Percentiles rank a stretch among this genome's conserved stretches.
Conservation (phyloP, 1,140 invertebrate species). For the Proales similis region DNA sequence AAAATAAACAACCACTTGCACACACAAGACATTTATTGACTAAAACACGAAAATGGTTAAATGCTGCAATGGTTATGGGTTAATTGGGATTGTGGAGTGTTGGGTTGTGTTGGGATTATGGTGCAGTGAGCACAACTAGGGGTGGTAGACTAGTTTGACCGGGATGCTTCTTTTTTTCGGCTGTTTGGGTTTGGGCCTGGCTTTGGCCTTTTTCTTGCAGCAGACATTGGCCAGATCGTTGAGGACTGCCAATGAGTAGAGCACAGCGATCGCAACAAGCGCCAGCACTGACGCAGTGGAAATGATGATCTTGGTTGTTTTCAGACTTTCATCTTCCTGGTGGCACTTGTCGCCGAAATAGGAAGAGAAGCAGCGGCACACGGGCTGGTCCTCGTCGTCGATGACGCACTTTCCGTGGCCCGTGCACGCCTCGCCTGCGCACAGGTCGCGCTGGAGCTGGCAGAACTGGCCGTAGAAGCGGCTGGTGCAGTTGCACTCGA, state of each 20-base stretch:
- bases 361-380: slow-evolving; percentile 1
- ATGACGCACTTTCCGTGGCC: background rate
- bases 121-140: no score
- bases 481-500: slow-evolving; percentile 71
- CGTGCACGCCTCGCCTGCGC: slow-evolving; percentile 7
- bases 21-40: no score
- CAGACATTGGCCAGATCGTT: background rate
- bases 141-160: no score
- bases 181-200: no score
- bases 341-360: slow-evolving; percentile 11
- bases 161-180: no score
- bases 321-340: background rate
- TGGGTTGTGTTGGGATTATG: no score
- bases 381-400: background rate
- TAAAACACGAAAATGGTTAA: no score
- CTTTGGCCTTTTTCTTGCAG: background rate
- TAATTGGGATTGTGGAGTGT: no score
- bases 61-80: no score
- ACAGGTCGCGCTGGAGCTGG: slow-evolving; percentile 47
- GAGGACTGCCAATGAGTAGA: slow-evolving; percentile 1
- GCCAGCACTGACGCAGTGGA: slow-evolving; percentile 6
- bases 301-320: background rate
- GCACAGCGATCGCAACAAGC: background rate
- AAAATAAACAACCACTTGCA: no score
- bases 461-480: slow-evolving; percentile 71